Conservation (phyloP, 2,113 vertebrate genomes). For the Antennarius striatus region DNA sequence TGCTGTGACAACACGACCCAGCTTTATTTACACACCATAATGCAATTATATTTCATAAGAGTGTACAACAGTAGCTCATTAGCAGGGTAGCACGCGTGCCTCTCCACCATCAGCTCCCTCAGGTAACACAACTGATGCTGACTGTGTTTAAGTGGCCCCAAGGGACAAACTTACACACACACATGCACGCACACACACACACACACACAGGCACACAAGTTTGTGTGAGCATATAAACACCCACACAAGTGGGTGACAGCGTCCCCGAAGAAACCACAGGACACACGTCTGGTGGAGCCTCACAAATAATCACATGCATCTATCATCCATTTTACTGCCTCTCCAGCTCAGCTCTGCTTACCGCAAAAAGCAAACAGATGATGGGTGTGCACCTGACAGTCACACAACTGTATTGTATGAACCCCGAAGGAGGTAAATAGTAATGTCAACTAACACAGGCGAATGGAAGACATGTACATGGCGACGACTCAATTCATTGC, state of each 20-base stretch:
- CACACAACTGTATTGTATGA: conserved; percentile 64
- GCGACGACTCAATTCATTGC: conserved; percentile 24
- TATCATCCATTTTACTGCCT: conserved; percentile 47
- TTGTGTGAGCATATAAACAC: conserved; percentile 46
- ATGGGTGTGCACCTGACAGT: conserved; percentile 68
- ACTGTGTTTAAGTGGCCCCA: conserved; percentile 70
- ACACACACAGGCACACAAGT: background rate
- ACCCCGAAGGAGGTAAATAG: conserved; percentile 66
- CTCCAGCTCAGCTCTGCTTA: conserved; percentile 41
- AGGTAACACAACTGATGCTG: conserved; percentile 76
- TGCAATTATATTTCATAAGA: conserved; percentile 96
- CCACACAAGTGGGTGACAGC: conserved; percentile 42
- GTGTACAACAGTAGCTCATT: conserved; percentile 99
- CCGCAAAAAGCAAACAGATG: conserved; percentile 73
- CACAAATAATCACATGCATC: conserved; percentile 59
- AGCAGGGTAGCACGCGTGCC: conserved; percentile 79
- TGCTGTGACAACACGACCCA: conserved; percentile 92
- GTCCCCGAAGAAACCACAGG: conserved; percentile 68
- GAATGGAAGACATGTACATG: conserved; percentile 34
- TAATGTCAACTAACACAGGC: conserved; percentile 55
- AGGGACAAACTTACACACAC: conserved; percentile 36
- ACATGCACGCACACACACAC: conserved; percentile 23
- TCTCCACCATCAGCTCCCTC: conserved; percentile 72
- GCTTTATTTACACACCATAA: conserved; percentile 94
- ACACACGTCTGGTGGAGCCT: conserved; percentile 55